Base-by-base conservation (phyloP, 1,140 invertebrate species). In the Nymphalis io region DNA sequence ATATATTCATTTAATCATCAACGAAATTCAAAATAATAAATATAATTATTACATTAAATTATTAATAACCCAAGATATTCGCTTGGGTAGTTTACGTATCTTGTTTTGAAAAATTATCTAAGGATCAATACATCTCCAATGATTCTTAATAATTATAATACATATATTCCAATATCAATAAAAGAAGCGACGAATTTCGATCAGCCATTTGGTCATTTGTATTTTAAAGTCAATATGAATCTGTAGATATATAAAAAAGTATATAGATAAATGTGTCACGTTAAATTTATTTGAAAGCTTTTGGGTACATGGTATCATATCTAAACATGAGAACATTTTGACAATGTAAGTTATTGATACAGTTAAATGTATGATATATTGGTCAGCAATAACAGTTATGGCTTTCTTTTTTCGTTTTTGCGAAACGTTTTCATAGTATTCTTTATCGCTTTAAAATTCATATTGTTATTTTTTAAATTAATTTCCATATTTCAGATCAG, bases 261-360 rank as follows among this genome's bases (percentile, higher is more conserved):
- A 18, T 16, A n/a, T 51, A 21, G 46, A 51, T 20, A 51, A 51
- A 51, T 51, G 20, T 20, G 20, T n/a, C 40, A 12, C 27, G 27
- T 20, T 8, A 20, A 20, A 51, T 20, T 51, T 16, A 51, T 51
- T 51, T 51, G 20, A 51, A 51, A 51, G 46, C 46, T 20, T 51
- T 51, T 21, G 6, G 0, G 18, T 51, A 51, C 16, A 16, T 51
- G 15, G 4, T 46, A 16, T 46, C 44, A 46, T 46, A 46, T 18
- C 44, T 46, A 46, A 16, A 2, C 44, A 46, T n/a, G 44, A 46
- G 15, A 46, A 3, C 44, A 46, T 46, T 46, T 46, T 46, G 40
- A 46, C 44, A 46, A 46, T n/a, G 44, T 46, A 46, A 46, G n/a
- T 46, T 46, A 46, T 46, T 46, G 15, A 46, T 46, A 46, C 44